Conservation (phyloP, 2,113 vertebrate species). For the Syngnathoides biaculeatus region DNA sequence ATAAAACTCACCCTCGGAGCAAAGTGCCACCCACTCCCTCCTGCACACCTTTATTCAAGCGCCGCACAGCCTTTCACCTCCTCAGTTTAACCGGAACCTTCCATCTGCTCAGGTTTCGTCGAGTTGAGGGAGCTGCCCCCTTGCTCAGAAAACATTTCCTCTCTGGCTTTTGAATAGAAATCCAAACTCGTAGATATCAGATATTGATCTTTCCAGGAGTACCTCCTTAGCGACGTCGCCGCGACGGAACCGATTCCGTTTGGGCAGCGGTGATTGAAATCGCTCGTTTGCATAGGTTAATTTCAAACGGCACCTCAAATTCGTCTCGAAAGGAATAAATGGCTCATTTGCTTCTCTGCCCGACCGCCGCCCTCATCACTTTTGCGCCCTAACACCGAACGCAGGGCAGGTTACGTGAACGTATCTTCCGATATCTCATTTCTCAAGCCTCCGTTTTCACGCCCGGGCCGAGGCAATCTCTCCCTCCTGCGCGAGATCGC, state of each 20-base stretch:
- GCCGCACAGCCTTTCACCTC: neutral
- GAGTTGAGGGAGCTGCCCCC: neutral
- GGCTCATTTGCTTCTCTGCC: conserved; percentile 76
- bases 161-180: neutral
- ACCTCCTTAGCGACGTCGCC: conserved; percentile 18
- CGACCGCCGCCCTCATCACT: neutral
- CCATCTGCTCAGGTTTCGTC: neutral
- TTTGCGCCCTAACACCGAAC: too few species aligned
- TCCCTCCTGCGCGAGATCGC: conserved; percentile 54
- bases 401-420: conserved; percentile 89
- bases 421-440: conserved; percentile 76
- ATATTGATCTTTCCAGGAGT: conserved; percentile 30
- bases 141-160: neutral
- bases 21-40: neutral
- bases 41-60: neutral
- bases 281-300: conserved; percentile 91
- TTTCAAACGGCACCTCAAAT: conserved; percentile 92
- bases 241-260: conserved; percentile 46
- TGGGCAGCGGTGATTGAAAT: conserved; percentile 70
- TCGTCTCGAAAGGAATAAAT: conserved; percentile 97
- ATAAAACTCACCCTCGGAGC: neutral
- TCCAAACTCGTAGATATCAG: neutral
- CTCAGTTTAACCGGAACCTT: neutral
- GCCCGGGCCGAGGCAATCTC: conserved; percentile 51
- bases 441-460: conserved; percentile 53